Evolutionary conservation across 2,113 vertebrate genomes (phyloP), one percentile per base, ranked within the genome.

Genomic region (Zosterops japonicus): DNA sequence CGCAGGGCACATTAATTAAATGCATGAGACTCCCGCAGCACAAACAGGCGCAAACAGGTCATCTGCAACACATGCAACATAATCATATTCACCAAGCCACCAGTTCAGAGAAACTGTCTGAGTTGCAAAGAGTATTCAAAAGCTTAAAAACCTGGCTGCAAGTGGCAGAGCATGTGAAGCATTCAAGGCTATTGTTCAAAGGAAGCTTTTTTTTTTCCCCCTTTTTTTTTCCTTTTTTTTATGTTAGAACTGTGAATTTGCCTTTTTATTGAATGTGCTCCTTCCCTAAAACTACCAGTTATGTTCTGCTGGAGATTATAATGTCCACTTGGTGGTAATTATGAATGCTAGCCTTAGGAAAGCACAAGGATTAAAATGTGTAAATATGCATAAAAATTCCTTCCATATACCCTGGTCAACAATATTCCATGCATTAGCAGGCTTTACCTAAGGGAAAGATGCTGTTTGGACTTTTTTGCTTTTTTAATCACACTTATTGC

Each of bases 51-150:
- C 25, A 84, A 95, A 70, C 35, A 87, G 68, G 64, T 78, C 59
- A 93, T 33, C 64, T 91, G 72, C 87, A 95, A 87, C 35, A 59
- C 72, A 59, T 74, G 39, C 76, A 93, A 44, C 29, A 59, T 83
- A 71, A 94, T 89, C 72, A 81, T 19, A 29, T 59, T 87, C 87
- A 83, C n/a, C 13, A 50, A 90, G 25, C 11, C 19, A 59, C 11
- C 5, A 53, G 7, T 77, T 72, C 53, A 94, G 22, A 57, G 5
- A 91, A 94, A 77, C 17, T 19, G 35, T 65, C 20, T 41, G 19
- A 81, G n/a, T 27, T 41, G 27, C 31, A 89, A 77, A 83, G 8
- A 71, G 12, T 28, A 44, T 70, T 80, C 59, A 83, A 77, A 94
- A 89, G 12, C n/a, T 65, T 46, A 65, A 77, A 89, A 92, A n/a